These are phyloP conservation scores for Seira sanloemensis DNA, from an alignment of 2,888 invertebrate genomes.

Conservation along the genomic window DNA sequence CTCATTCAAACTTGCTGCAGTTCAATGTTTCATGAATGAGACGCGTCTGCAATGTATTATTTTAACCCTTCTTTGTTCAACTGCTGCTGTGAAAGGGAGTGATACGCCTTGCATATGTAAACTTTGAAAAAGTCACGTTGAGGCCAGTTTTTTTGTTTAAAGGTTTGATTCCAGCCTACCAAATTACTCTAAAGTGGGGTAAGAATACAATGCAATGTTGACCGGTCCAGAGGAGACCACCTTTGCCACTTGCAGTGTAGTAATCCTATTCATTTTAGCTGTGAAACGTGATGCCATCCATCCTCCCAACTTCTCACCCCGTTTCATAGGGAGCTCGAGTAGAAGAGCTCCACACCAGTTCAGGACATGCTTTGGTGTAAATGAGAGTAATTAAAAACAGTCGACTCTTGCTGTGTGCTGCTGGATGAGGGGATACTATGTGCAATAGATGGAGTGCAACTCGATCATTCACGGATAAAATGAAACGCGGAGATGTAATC, in stretches of 20 bases:
- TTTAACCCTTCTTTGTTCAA: too few species aligned
- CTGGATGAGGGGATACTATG: not conserved
- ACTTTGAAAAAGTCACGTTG: too few species aligned
- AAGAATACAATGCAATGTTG: not conserved
- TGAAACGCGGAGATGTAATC: too few species aligned
- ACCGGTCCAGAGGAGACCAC: not conserved
- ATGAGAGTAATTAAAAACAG: constrained; percentile 57
- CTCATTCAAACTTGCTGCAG: not conserved
- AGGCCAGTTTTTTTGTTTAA: not conserved
- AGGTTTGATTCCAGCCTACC: not conserved
- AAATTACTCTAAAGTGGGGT: not conserved
- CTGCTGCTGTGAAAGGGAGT: too few species aligned
- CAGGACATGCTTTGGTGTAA: not conserved
- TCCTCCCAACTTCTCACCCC: not conserved
- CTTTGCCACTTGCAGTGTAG: not conserved
- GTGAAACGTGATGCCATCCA: not conserved
- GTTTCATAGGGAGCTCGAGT: not conserved
- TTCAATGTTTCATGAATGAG: too few species aligned
- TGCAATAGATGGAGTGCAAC: not conserved
- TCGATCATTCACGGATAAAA: too few species aligned
- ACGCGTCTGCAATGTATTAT: too few species aligned
- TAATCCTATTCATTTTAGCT: too few species aligned
- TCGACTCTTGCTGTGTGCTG: not conserved
- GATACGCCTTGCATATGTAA: too few species aligned
- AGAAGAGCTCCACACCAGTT: not conserved